Evolutionary conservation across 2,888 invertebrate genomes (phyloP), one percentile per base, ranked within the genome.

Genomic region (Trissolcus brochymenae): DNA sequence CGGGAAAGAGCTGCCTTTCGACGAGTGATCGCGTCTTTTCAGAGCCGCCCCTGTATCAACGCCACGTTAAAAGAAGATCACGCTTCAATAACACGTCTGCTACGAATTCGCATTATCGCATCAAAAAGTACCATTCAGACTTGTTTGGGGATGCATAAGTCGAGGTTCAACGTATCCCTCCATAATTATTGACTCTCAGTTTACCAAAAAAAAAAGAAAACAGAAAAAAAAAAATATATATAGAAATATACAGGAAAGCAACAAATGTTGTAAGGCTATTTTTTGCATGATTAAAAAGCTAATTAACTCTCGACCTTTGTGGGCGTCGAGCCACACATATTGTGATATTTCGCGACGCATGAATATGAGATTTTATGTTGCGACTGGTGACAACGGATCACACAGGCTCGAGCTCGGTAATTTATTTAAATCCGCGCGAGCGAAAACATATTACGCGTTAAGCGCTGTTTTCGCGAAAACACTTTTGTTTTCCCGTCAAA

Each of bases 401-500:
- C 3, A 43, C 3, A 49, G 50, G 40, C 60, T 55, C 16, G 16
- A 11, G 57, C 46, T 56, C 35, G 53, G 73, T 73, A 73, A 73
- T 73, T 66, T 73, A 73, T 73, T 73, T 66, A 73, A 73, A 73
- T 73, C 66, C 65, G 43, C 55, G 43, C 55, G 65, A 73, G 77
- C 55, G 65, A 77, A 72, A 72, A 60, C 77, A 68, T 66, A 56
- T 68, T 71, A 72, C 67, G 67, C 35, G 60, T 68, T 62, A 68
- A 55, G 65, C 54, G 41, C 14, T 59, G 65, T 67, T 73, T 77
- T 68, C 72, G 61, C 35, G 64, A 72, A 77, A 77, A 73, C 77
- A 77, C 77, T 77, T 75, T 75, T 76, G 68, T 73, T 75, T 65
- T 61, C 29, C 64, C 71, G 74, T 35, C 75, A 70, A 60, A 79